phyloP scores from a whole-genome alignment of 2,888 invertebrate genomes.

The Nowickia ferox region DNA sequence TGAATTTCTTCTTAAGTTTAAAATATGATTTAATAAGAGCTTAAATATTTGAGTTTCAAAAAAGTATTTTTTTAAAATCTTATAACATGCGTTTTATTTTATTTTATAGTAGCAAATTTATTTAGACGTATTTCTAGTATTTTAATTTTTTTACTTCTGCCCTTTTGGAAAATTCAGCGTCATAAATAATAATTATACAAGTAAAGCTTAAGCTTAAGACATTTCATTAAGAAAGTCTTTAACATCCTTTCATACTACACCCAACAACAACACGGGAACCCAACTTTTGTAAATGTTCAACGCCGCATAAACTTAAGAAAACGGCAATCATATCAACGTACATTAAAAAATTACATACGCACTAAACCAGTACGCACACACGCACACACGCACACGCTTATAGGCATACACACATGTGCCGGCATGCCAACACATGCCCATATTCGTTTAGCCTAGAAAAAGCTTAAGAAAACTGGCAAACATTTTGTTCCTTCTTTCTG shows the following conservation, averaged over 20 bases:
- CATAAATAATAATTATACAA: slow-evolving; percentile 72
- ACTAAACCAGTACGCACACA: slow-evolving; percentile 46
- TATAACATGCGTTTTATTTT: slow-evolving; percentile 40
- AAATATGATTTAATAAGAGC: not conserved
- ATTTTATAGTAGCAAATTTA: slow-evolving; percentile 57
- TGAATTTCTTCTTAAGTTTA: not conserved
- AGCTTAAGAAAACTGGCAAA: slow-evolving; percentile 73
- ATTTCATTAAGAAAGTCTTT: slow-evolving; percentile 69
- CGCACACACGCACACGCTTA: not conserved
- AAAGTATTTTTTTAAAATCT: slow-evolving; percentile 33
- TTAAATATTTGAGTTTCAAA: not conserved
- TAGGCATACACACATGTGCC: not conserved
- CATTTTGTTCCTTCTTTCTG: slow-evolving; percentile 30
- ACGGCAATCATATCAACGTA: slow-evolving; percentile 10
- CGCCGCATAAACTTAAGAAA: slow-evolving; percentile 45
- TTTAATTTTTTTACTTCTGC: not conserved
- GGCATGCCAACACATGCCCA: slow-evolving; percentile 29
- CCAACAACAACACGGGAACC: slow-evolving; percentile 46
- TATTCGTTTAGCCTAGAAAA: slow-evolving; percentile 64
- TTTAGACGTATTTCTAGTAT: not conserved
- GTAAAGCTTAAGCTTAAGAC: slow-evolving; percentile 72
- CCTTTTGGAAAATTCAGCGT: slow-evolving; percentile 54
- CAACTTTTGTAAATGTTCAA: slow-evolving; percentile 57
- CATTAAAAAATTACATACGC: slow-evolving; percentile 45
- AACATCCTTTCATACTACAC: slow-evolving; percentile 26